A percentile compares a stretch with the other conserved stretches of the same genome.
phyloP scores from a whole-genome alignment of 1,140 invertebrate genomes.

The Drosophila nebulosa region DNA sequence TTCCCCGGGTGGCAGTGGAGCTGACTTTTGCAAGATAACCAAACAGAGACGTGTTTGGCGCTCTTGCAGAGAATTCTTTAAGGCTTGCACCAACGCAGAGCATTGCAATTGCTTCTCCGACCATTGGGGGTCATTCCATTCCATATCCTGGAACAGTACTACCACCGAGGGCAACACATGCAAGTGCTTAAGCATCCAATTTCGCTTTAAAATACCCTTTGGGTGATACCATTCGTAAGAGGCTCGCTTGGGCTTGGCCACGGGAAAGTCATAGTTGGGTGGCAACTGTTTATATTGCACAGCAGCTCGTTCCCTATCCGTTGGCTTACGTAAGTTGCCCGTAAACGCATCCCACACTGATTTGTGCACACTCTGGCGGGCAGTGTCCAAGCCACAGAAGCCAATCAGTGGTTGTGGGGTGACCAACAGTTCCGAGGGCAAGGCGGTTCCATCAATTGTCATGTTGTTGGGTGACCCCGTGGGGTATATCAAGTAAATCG shows the following conservation, averaged over 20 bases:
- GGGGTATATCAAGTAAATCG: neutral
- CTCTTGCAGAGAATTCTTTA: slow-evolving; percentile 85
- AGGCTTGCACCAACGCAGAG: slow-evolving; percentile 92
- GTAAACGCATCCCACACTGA: slow-evolving; percentile 96
- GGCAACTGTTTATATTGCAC: slow-evolving; percentile 92
- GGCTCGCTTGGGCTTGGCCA: slow-evolving; percentile 93
- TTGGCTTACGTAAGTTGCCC: slow-evolving; percentile 83
- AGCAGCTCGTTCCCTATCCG: slow-evolving; percentile 87
- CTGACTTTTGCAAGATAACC: slow-evolving; percentile 92
- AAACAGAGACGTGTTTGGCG: slow-evolving; percentile 93
- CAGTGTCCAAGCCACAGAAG: slow-evolving; percentile 91
- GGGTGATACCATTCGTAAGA: slow-evolving; percentile 98
- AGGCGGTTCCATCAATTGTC: slow-evolving; percentile 83
- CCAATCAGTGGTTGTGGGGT: slow-evolving; percentile 92
- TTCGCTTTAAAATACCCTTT: slow-evolving; percentile 96
- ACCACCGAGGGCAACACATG: slow-evolving; percentile 94
- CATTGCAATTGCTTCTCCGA: slow-evolving; percentile 97
- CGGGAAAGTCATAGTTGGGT: slow-evolving; percentile 92
- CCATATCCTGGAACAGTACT: slow-evolving; percentile 97
- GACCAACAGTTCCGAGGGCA: slow-evolving; percentile 88
- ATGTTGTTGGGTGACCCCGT: slow-evolving; percentile 36
- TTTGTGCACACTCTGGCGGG: slow-evolving; percentile 92
- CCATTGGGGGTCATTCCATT: slow-evolving; percentile 97
- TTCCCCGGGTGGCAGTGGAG: slow-evolving; percentile 89
- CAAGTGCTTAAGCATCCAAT: slow-evolving; percentile 98